phyloP scores from a whole-genome alignment of 2,888 invertebrate genomes.

The Cataglyphis cursor region DNA sequence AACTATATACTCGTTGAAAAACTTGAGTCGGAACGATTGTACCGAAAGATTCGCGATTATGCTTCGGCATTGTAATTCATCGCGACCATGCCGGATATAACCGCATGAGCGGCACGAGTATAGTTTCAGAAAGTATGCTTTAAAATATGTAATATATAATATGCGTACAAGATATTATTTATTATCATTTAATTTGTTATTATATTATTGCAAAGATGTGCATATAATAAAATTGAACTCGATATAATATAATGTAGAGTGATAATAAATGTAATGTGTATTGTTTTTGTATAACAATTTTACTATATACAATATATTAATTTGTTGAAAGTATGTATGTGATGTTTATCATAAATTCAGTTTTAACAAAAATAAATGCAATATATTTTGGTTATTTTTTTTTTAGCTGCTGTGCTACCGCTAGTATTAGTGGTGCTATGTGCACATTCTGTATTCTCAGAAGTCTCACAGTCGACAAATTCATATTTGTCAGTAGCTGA shows the following conservation, averaged over 20 bases:
- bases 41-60: background rate
- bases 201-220: no score
- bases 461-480: conserved; percentile 82
- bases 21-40: background rate
- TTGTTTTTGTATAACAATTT: background rate
- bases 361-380: background rate
- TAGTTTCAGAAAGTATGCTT: background rate
- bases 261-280: background rate
- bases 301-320: background rate
- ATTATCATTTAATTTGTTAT: no score
- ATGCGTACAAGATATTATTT: background rate
- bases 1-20: background rate
- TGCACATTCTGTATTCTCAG: conserved; percentile 61
- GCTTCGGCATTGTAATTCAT: background rate
- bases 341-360: background rate
- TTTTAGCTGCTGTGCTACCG: conserved; percentile 57
- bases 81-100: background rate
- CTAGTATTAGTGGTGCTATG: conserved; percentile 16
- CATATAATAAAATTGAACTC: no score
- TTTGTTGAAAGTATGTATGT: background rate
- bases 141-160: background rate
- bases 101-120: background rate
- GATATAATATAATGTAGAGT: background rate
- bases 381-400: background rate
- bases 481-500: conserved; percentile 82